Conservation (phyloP, 1,140 invertebrate species). For the Paralvinella palmiformis region DNA sequence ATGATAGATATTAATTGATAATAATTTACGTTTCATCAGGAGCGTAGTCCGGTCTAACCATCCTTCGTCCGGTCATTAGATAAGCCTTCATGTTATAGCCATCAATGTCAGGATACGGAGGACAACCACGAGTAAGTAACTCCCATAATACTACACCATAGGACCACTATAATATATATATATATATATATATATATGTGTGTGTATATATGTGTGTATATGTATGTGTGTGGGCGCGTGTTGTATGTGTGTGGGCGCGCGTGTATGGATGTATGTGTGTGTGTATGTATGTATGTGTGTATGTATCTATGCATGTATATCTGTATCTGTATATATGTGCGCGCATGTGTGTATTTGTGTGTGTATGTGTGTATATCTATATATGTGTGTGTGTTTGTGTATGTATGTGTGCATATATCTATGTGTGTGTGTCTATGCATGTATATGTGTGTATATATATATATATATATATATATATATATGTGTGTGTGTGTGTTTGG, state of each 20-base stretch:
- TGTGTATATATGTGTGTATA: background rate
- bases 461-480: too few species aligned
- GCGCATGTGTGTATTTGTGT: too few species aligned
- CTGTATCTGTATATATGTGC: too few species aligned
- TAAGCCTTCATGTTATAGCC: conserved; percentile 84
- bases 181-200: conserved; percentile 2
- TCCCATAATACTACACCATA: conserved; percentile 94
- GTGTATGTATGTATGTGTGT: background rate
- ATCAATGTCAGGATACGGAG: conserved; percentile 81
- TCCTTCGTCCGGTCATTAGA: conserved; percentile 75
- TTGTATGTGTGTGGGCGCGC: background rate
- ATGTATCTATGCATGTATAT: too few species aligned
- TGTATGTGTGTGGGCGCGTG: background rate
- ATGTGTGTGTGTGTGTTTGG: too few species aligned
- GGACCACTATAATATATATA: conserved; percentile 66
- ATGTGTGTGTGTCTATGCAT: too few species aligned
- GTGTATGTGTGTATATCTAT: too few species aligned
- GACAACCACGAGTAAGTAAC: conserved; percentile 78
- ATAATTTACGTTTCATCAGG: conserved; percentile 54
- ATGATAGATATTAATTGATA: background rate
- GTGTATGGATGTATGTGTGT: background rate
- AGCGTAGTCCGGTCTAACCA: conserved; percentile 82
- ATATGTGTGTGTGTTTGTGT: too few species aligned
- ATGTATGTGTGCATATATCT: too few species aligned
- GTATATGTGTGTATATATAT: too few species aligned